Base-by-base conservation (phyloP, 1,140 invertebrate species). In the Popillia japonica region DNA sequence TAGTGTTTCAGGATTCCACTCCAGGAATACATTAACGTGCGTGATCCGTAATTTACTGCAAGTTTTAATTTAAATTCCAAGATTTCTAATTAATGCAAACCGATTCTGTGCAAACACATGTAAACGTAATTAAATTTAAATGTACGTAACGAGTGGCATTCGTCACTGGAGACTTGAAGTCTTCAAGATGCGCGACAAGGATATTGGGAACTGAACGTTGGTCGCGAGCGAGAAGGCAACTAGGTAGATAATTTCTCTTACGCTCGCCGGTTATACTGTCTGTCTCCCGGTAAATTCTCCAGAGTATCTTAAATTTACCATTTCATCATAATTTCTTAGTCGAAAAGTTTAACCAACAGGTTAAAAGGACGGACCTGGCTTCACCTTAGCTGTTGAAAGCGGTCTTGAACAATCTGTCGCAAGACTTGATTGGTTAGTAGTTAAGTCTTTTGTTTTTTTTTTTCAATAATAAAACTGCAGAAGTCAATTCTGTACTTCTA, bases 111-210 rank as follows among this genome's bases (percentile, higher is more conserved):
- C 72, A 74, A 74, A 74, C 72, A 74, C 72, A 74, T 74, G 72
- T 74, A 74, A 74, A 74, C 34, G 72, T 74, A 74, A 74, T 74
- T 74, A 74, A 74, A 74, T 74, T 74, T 74, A 74, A 74, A 42
- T 42, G 72, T 74, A 74, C 72, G 72, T 74, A 74, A 74, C 72
- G 41, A 74, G 41, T 74, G 40, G 72, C 72, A 41, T 74, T 74
- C 72, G 72, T 74, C 72, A 74, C 72, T 74, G 27, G 61, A 68
- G 61, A 68, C 17, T 22, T 68, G 61, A 3, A 34, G 23, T 27
- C 61, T 22, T 34, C 22, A 68, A 68, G 61, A 68, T 14, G 61
- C 61, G 61, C 27, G 61, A 68, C 20, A 20, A 68, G 61, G 20
- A 68, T 27, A 34, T 68, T 17, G 61, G 22, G 61, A 27, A 17